Base-by-base conservation (phyloP, 2,888 invertebrate species). In the Orchesella flavescens region DNA sequence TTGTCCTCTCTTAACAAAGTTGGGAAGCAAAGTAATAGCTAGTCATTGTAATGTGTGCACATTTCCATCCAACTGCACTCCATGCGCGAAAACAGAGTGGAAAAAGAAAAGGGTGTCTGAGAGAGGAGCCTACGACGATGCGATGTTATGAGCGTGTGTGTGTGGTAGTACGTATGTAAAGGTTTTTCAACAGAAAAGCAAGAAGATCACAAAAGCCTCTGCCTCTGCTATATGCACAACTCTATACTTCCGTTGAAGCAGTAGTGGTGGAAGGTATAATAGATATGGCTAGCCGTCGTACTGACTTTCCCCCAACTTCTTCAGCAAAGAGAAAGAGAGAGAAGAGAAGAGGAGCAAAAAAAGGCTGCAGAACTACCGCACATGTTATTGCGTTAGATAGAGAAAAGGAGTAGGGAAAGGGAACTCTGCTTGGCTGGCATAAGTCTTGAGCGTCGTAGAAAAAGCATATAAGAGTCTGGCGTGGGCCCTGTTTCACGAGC, bases 391-490 rank as follows among this genome's bases (percentile, higher is more conserved):
- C 17, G 19, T 59, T 59, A 13, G 44, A 9, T 34, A 44, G 44
- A 43, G n/a, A 34, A 34, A 34, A 34, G 21, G 57, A n/a, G n/a
- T 55, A 46, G 24, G 19, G 57, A 68, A 66, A 46, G 34, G 69
- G 66, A 21, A 65, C 53, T 75, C 19, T 49, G 49, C 49, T n/a
- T 49, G 49, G 19, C 10, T 59, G 59, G 17, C 21, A 17, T 10
- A 12, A 17, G 59, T 10, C 10, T 3, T 10, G 59, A 59, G 19
- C 17, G 59, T 59, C 2, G 19, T 17, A 17, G 10, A 10, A n/a
- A 55, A 5, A 3, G 59, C 59, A 43, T 63, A 78, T 78, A 78
- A 78, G 71, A 71, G 57, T 17, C n/a, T 19, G 59, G 34, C 53
- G 77, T 44, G 46, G 19, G 13, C 34, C 46, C 17, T 15, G n/a